These are phyloP conservation scores for Siniperca obscura DNA, from an alignment of 2,797 vertebrate genomes.

Conservation along the genomic window DNA sequence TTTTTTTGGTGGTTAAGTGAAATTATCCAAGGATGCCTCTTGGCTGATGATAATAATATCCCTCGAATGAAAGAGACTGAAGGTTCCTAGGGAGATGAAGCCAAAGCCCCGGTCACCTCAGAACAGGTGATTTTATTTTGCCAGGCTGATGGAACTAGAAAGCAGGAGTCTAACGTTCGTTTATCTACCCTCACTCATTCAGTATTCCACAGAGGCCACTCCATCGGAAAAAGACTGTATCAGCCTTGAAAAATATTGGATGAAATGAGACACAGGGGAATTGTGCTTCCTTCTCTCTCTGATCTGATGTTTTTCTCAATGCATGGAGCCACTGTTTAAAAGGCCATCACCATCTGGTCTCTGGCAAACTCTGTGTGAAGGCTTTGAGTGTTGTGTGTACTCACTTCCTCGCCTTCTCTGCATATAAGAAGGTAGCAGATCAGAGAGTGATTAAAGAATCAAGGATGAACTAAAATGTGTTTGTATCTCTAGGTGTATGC, in stretches of 20 bases:
- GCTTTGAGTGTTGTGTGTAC: slow-evolving; percentile 20
- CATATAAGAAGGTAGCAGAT: slow-evolving; percentile 2
- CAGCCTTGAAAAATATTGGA: slow-evolving; percentile 79
- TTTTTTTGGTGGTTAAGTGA: slow-evolving; percentile 46
- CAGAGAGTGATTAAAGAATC: slow-evolving; percentile 38
- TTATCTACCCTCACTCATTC: slow-evolving; percentile 66
- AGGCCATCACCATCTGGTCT: slow-evolving; percentile 55
- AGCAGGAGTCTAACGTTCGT: slow-evolving; percentile 51
- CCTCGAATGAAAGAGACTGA: slow-evolving; percentile 45
- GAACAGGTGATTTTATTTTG: slow-evolving; percentile 73
- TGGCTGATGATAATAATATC: slow-evolving; percentile 48
- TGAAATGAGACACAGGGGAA: slow-evolving; percentile 77
- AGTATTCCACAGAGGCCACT: slow-evolving; percentile 70
- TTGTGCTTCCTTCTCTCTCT: slow-evolving; percentile 66
- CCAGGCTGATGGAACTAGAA: slow-evolving; percentile 54
- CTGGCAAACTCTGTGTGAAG: slow-evolving; percentile 32
- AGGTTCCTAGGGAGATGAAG: slow-evolving; percentile 53
- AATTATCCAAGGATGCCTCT: slow-evolving; percentile 48
- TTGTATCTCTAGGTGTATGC: slow-evolving; percentile 24
- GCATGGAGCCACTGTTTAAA: slow-evolving; percentile 64
- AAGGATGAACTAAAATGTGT: slow-evolving; percentile 8
- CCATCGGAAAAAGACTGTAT: slow-evolving; percentile 61
- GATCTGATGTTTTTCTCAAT: slow-evolving; percentile 69
- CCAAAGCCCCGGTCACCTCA: slow-evolving; percentile 48
- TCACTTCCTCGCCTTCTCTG: slow-evolving; percentile 1